Base-by-base conservation (phyloP, 1,140 invertebrate species). In the Schmidtea mediterranea region DNA sequence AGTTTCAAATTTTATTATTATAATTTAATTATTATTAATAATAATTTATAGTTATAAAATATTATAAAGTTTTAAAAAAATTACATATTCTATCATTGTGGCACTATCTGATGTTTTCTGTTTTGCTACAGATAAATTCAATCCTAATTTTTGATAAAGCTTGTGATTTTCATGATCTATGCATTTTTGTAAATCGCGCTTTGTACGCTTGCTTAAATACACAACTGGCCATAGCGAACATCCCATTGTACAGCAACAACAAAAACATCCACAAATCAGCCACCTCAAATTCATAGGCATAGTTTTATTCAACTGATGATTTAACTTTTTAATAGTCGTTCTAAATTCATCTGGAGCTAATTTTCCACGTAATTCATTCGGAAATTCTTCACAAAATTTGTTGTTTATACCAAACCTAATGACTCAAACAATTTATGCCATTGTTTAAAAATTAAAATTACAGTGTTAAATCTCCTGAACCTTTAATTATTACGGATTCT, bases 261-360 rank as follows among this genome's bases (percentile, higher is more conserved):
- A 45, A 21, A 45, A 21, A 13, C 15, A 24, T 21, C 43, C 43
- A 24, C 43, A 45, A 13, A 45, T 5, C 5, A 45, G 43, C 10
- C 12, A 45, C 6, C 43, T 16, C 9, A 45, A 24, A 45, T 45
- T 45, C 19, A 13, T 45, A 8, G 15, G 43, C 43, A 45, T 45
- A 22, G 43, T 19, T 19, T 45, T 13, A 6, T 21, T 15, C 43
- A 45, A 24, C 8, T 19, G 21, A 19, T 45, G 15, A 21, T 45
- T 45, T 24, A 45, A 15, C 15, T 13, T 19, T 21, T 24, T 21
- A 9, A 45, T 21, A 19, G 43, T 45, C 19, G 10, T 8, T 8
- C 13, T 19, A 45, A 45, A 45, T 45, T 45, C 43, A 13, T 45
- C 43, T 3, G 43, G 43, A 21, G 43, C 43, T 45, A 45, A 24